Percentiles rank a stretch among this genome's conserved stretches.
phyloP scores from a whole-genome alignment of 2,888 invertebrate genomes.

The Calameuta idolon region DNA sequence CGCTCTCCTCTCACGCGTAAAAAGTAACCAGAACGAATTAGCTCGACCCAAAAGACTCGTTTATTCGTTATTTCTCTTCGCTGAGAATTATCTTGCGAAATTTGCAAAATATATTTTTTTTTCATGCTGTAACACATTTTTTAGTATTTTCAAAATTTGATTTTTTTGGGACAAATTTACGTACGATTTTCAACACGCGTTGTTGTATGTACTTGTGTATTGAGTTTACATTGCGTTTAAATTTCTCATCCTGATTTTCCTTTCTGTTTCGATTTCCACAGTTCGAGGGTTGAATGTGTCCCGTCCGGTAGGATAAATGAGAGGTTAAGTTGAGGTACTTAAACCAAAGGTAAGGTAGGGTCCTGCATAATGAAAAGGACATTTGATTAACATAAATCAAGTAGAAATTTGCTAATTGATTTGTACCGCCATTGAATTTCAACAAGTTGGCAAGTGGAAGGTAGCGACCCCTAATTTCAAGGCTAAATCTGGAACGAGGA shows the following conservation, averaged over 20 bases:
- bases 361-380: neutral
- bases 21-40: neutral
- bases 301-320: too few relatives aligned
- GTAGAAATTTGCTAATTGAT: constrained; percentile 21
- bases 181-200: neutral
- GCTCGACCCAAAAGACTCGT: neutral
- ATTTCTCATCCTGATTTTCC: too few relatives aligned
- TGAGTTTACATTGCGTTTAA: too few relatives aligned
- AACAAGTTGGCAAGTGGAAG: too few relatives aligned
- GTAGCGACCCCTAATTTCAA: too few relatives aligned
- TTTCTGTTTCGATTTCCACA: too few relatives aligned
- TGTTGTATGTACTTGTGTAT: neutral
- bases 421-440: constrained; percentile 4
- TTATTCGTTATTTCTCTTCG: neutral
- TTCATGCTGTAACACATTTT: neutral
- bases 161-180: too few relatives aligned
- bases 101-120: neutral
- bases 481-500: too few relatives aligned
- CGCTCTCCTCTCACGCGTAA: constrained; percentile 1
- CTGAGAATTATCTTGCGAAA: too few relatives aligned
- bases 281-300: too few relatives aligned
- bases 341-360: too few relatives aligned
- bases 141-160: neutral
- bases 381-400: constrained; percentile 17
- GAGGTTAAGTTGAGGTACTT: too few relatives aligned